Evolutionary conservation across 2,888 invertebrate species (phyloP), one percentile per base, ranked within the genome.

Genomic region (Parnassius glacialis): DNA sequence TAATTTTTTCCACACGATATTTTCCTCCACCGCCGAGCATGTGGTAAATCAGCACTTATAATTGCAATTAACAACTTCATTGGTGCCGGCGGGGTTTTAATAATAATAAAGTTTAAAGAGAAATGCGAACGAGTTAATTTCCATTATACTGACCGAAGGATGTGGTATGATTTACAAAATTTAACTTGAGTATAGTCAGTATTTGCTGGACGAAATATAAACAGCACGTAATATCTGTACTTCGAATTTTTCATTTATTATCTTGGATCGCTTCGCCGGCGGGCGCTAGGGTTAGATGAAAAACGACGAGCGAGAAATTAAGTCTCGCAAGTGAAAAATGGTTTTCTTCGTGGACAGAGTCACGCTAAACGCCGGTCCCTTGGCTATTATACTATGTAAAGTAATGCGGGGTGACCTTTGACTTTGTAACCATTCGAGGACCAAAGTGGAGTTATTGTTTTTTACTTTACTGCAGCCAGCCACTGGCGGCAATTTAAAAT

Each of bases 281-380:
- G 54, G 53, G 10, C 64, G 68, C 69, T 79, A 79, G 85, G 83
- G 81, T 82, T 74, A 81, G 81, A 87, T 89, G 89, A 90, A 86
- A 89, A 89, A 90, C 84, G 89, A 87, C 77, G 75, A 68, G 62
- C 69, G 72, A 83, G 79, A 88, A 87, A 89, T 89, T 87, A 88
- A 87, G 83, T 86, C 79, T 78, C 81, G 77, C 76, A 58, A 61
- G 83, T 89, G 89, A 90, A 87, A 89, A 89, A 89, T 89, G 87
- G 78, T 79, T 76, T 70, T 68, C 64, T 69, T 68, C 74, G 73
- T 78, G 85, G 84, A 82, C 85, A 80, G 72, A 74, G 80, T 74
- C 57, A 57, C 54, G 51, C 59, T 63, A 59, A 63, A 63, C 59
- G 54, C 10, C 76, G 65, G 68, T 73, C 76, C 60, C 65, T 65